These are phyloP conservation scores for Leptinotarsa tumamoca DNA, from an alignment of 2,888 invertebrate genomes.

Conservation along the genomic window DNA sequence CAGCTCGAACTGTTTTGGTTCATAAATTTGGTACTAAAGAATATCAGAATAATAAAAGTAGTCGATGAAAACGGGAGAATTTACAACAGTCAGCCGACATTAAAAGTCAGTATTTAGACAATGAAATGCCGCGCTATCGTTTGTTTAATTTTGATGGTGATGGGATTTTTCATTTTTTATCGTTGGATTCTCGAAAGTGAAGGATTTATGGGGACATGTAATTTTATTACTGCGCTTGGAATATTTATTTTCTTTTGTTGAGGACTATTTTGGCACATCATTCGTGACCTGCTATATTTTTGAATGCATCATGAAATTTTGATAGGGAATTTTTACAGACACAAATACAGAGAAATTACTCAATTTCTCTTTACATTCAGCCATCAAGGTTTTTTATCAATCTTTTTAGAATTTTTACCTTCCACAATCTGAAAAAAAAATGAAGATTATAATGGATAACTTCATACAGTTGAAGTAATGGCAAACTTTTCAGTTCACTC, in stretches of 20 bases:
- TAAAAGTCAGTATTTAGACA: conserved; percentile 41
- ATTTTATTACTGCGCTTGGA: conserved; percentile 15
- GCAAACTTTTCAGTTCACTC: too few species aligned
- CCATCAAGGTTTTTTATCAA: too few species aligned
- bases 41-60: conserved; percentile 45
- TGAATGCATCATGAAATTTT: not conserved
- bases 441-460: too few species aligned
- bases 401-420: too few species aligned
- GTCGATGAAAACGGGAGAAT: conserved; percentile 46
- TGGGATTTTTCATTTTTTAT: conserved; percentile 40
- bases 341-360: too few species aligned
- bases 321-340: too few species aligned
- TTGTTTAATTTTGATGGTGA: conserved; percentile 37
- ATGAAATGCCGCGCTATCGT: conserved; percentile 38
- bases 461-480: too few species aligned
- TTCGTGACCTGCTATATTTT: conserved; percentile 3
- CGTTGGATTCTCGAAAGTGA: conserved; percentile 34
- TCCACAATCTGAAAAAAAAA: too few species aligned
- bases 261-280: conserved; percentile 26
- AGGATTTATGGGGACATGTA: conserved; percentile 32
- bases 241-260: not conserved
- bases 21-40: conserved; percentile 46
- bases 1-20: conserved; percentile 40
- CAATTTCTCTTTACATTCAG: too few species aligned
- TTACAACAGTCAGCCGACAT: conserved; percentile 40